A percentile compares a stretch with the other conserved stretches of the same genome.
phyloP scores from a whole-genome alignment of 1,140 invertebrate genomes.

The Maniola jurtina region DNA sequence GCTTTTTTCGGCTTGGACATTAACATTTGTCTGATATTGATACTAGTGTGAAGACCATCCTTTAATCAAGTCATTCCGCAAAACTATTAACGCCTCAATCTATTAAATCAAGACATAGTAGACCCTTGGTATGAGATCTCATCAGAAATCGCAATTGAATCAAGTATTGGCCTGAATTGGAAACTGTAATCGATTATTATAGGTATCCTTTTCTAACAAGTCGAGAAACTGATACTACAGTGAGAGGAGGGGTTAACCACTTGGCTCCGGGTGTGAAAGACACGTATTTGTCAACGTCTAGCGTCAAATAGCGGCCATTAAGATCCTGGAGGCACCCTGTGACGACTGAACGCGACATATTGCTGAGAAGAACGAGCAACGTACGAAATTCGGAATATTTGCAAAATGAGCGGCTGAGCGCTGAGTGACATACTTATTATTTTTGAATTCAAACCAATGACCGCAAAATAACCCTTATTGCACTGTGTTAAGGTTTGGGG shows the following conservation, averaged over 20 bases:
- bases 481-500: no score
- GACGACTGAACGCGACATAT: conserved; percentile 41
- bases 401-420: no score
- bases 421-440: no score
- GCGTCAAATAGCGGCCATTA: conserved; percentile 70
- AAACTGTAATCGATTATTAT: conserved; percentile 12
- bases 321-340: conserved; percentile 52
- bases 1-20: no score
- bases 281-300: conserved; percentile 65
- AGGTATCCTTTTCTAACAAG: conserved; percentile 9
- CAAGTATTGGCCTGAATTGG: neutral
- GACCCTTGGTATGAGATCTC: neutral
- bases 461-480: no score
- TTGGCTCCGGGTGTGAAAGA: conserved; percentile 50
- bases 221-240: conserved; percentile 42
- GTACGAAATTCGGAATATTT: no score
- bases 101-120: neutral
- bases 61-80: no score
- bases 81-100: no score
- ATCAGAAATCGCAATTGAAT: neutral
- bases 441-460: no score
- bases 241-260: conserved; percentile 54
- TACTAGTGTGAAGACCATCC: no score
- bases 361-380: neutral
- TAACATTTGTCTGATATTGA: no score